Evolutionary conservation across 2,888 invertebrate species (phyloP).

Genomic region (Lepidochitona cinerea): DNA sequence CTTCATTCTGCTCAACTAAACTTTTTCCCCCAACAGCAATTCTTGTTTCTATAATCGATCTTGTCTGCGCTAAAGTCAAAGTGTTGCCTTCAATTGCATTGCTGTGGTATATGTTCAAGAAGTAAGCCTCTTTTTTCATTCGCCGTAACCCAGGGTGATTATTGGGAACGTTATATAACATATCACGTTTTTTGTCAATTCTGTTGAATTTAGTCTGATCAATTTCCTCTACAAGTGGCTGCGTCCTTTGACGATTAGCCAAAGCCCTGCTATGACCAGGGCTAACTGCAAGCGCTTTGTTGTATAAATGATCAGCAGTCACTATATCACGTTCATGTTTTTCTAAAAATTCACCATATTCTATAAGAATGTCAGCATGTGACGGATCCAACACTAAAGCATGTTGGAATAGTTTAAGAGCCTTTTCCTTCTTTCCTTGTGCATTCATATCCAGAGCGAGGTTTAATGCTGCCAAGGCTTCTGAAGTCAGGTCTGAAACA

Average conservation of each 20-base stretch:
- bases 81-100: slow-evolving; percentile 98
- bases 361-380: slow-evolving; percentile 91
- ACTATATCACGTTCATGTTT: slow-evolving; percentile 87
- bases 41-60: slow-evolving; percentile 91
- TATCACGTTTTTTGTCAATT: slow-evolving; percentile 88
- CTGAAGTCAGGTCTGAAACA: slow-evolving; percentile 74
- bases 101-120: slow-evolving; percentile 94
- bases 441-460: slow-evolving; percentile 88
- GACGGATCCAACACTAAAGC: slow-evolving; percentile 91
- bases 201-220: slow-evolving; percentile 83
- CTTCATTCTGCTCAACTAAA: slow-evolving; percentile 97
- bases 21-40: slow-evolving; percentile 87
- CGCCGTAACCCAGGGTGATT: slow-evolving; percentile 84
- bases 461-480: slow-evolving; percentile 88
- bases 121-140: slow-evolving; percentile 95
- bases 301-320: slow-evolving; percentile 89
- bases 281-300: slow-evolving; percentile 84
- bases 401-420: slow-evolving; percentile 79
- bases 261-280: slow-evolving; percentile 79
- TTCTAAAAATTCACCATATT: slow-evolving; percentile 94
- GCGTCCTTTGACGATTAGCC: slow-evolving; percentile 85
- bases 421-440: slow-evolving; percentile 87
- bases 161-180: slow-evolving; percentile 85
- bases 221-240: slow-evolving; percentile 87
- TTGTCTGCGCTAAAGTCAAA: slow-evolving; percentile 91